Percentiles rank a stretch among this genome's conserved stretches.
phyloP scores from a whole-genome alignment of 2,797 vertebrate species.

The Propithecus deckenii region DNA sequence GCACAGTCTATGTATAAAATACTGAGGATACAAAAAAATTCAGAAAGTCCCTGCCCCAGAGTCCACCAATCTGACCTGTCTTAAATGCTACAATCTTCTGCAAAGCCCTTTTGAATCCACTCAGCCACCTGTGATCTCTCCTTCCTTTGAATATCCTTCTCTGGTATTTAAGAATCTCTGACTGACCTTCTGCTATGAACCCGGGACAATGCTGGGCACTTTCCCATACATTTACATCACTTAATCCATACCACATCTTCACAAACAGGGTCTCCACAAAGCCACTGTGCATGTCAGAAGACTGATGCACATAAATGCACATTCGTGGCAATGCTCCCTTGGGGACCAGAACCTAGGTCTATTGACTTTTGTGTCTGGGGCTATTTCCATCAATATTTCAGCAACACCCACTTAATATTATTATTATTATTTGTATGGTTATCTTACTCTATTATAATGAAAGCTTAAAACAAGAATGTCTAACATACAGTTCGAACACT shows the following conservation, averaged over 20 bases:
- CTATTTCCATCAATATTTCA: conserved; percentile 15
- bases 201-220: not conserved
- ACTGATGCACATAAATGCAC: not conserved
- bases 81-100: not conserved
- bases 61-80: not conserved
- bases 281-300: not conserved
- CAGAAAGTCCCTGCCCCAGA: not conserved
- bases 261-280: not conserved
- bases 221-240: not conserved
- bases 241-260: not conserved
- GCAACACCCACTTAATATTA: not conserved
- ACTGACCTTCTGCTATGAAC: not conserved
- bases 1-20: not conserved
- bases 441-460: not conserved
- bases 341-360: not conserved
- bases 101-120: not conserved
- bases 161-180: not conserved
- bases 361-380: not conserved
- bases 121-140: not conserved
- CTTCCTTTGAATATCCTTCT: not conserved
- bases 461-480: not conserved
- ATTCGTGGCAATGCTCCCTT: not conserved
- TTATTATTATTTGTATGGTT: not conserved
- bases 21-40: not conserved
- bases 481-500: not conserved